Conservation (phyloP, 2,113 vertebrate genomes). For the Thalassoma bifasciatum region DNA sequence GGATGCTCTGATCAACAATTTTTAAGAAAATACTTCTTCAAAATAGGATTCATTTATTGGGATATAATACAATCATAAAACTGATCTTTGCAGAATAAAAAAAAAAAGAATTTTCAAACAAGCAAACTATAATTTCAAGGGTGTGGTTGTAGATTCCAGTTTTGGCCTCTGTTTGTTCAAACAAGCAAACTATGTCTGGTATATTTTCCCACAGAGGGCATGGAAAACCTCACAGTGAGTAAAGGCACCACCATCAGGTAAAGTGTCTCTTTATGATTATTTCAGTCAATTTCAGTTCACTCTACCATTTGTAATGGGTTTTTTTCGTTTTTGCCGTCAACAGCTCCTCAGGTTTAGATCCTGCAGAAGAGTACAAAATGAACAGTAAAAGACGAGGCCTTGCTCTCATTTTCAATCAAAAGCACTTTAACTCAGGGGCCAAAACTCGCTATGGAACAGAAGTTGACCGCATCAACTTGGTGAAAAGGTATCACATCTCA, state of each 20-base stretch:
- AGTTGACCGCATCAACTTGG: conserved; percentile 85
- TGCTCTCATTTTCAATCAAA: conserved; percentile 96
- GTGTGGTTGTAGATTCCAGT: too few relatives aligned
- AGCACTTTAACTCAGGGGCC: conserved; percentile 84
- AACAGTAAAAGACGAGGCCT: conserved; percentile 86
- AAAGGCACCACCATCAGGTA: conserved; percentile 82
- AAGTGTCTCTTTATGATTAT: conserved; percentile 43
- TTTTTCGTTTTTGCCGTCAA: background rate
- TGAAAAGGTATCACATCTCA: conserved; percentile 79
- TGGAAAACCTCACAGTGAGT: conserved; percentile 79
- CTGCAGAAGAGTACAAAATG: conserved; percentile 90
- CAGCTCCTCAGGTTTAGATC: conserved; percentile 78
- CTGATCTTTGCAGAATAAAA: too few relatives aligned
- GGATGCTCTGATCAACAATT: too few relatives aligned
- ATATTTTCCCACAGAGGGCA: conserved; percentile 65
- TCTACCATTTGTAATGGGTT: background rate
- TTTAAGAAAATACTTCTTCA: too few relatives aligned
- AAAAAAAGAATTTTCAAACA: too few relatives aligned
- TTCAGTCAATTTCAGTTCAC: background rate
- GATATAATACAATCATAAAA: too few relatives aligned
- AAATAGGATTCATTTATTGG: too few relatives aligned
- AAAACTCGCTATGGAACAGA: conserved; percentile 83
- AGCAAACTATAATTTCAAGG: too few relatives aligned
- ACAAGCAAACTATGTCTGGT: too few relatives aligned
- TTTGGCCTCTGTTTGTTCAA: conserved; percentile 3